Conservation (phyloP, 1,140 invertebrate genomes). For the Cherax quadricarinatus region DNA sequence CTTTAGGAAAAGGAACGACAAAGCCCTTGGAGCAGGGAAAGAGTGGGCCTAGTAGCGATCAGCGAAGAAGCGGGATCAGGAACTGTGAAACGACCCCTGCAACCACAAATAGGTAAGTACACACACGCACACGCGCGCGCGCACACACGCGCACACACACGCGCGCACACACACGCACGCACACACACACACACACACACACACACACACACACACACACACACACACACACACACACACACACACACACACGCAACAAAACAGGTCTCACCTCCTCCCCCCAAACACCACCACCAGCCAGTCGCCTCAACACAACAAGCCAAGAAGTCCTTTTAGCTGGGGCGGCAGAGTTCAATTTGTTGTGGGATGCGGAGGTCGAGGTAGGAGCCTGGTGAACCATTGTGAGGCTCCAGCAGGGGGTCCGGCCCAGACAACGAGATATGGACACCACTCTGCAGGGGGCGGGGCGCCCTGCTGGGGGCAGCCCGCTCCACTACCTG, state of each 20-base stretch:
- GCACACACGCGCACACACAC: background rate
- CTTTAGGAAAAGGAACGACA: no score
- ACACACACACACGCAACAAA: background rate
- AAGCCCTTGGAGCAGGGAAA: no score
- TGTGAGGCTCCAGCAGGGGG: slow-evolving; percentile 49
- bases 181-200: slow-evolving; percentile 44
- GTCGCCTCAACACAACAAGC: background rate
- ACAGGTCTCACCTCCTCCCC: background rate
- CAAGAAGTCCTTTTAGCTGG: slow-evolving; percentile 25
- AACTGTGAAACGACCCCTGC: no score
- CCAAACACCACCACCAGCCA: background rate
- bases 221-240: slow-evolving; percentile 15
- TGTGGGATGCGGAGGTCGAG: slow-evolving; percentile 25
- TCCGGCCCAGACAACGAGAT: slow-evolving; percentile 39
- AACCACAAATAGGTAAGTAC: no score
- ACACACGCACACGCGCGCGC: slow-evolving; percentile 21
- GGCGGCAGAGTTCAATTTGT: slow-evolving; percentile 48
- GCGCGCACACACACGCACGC: slow-evolving; percentile 34
- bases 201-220: slow-evolving; percentile 35
- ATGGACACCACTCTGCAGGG: slow-evolving; percentile 44
- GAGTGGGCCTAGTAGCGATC: no score
- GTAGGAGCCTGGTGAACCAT: slow-evolving; percentile 23
- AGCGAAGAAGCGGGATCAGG: no score
- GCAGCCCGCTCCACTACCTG: slow-evolving; percentile 42
- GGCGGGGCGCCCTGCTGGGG: slow-evolving; percentile 25